These are phyloP conservation scores for Sardina pilchardus DNA, from an alignment of 2,113 vertebrate species.

Conservation along the genomic window DNA sequence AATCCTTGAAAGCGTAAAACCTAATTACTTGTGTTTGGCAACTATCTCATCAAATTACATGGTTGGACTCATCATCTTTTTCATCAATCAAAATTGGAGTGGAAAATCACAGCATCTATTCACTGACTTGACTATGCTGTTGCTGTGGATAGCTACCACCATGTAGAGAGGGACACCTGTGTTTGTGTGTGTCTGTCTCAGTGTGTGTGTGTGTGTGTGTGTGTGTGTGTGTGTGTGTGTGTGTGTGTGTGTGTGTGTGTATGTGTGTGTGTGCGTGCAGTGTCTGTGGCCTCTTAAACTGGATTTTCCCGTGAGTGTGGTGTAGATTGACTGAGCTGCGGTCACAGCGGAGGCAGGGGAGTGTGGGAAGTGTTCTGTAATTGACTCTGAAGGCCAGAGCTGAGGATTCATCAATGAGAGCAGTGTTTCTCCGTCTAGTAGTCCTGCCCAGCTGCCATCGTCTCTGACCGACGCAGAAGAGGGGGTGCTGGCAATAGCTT, in stretches of 20 bases:
- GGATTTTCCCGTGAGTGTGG: slow-evolving; percentile 43
- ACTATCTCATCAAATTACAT: neutral
- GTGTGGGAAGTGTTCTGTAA: slow-evolving; percentile 32
- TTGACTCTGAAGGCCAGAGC: slow-evolving; percentile 45
- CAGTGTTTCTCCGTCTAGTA: slow-evolving; percentile 54
- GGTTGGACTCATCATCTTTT: neutral
- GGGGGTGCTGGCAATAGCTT: neutral
- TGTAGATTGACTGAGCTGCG: slow-evolving; percentile 47
- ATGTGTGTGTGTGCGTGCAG: neutral
- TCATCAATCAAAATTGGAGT: neutral
- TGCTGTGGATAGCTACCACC: neutral
- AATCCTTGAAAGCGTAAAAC: neutral
- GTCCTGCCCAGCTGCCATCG: slow-evolving; percentile 48
- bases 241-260: neutral
- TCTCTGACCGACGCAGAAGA: slow-evolving; percentile 25
- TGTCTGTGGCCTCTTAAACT: slow-evolving; percentile 53
- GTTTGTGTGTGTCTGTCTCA: neutral
- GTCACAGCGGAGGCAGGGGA: slow-evolving; percentile 13
- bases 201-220: neutral
- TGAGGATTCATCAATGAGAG: slow-evolving; percentile 58
- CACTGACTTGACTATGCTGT: neutral
- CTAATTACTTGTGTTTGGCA: slow-evolving; percentile 10
- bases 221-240: slow-evolving; percentile 3
- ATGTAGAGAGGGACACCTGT: neutral
- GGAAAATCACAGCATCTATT: neutral